Evolutionary conservation across 2,888 invertebrate species (phyloP).

Genomic region (Machimus rusticus): DNA sequence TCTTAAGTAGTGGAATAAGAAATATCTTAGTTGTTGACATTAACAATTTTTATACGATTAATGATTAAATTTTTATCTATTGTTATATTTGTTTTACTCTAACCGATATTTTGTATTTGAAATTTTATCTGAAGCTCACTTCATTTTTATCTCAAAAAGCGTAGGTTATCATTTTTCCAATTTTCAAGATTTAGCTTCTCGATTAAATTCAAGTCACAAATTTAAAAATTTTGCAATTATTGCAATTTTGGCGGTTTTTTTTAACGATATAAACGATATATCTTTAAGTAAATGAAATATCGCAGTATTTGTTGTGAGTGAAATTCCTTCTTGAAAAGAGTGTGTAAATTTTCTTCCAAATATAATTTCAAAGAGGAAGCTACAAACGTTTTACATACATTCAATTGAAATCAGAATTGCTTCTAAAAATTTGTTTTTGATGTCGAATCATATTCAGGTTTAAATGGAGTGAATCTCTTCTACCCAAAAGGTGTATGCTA

Average conservation of each 20-base stretch:
- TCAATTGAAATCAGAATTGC: background rate
- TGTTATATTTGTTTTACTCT: slow-evolving; percentile 27
- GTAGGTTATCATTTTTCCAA: background rate
- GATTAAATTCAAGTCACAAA: background rate
- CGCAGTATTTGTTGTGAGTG: background rate
- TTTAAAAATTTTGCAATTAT: background rate
- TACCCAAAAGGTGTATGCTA: background rate
- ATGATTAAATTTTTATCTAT: slow-evolving; percentile 28
- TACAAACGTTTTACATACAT: background rate
- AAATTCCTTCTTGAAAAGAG: background rate
- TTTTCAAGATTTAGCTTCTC: background rate
- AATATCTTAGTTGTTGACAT: slow-evolving; percentile 25
- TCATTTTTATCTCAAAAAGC: background rate
- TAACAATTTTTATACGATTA: slow-evolving; percentile 30
- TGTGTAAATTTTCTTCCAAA: background rate
- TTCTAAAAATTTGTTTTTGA: background rate
- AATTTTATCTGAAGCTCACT: background rate
- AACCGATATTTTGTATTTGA: background rate
- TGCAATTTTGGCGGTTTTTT: background rate
- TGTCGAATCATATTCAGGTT: background rate
- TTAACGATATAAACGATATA: background rate
- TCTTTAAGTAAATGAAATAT: background rate
- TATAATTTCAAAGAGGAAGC: background rate
- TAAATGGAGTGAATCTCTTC: background rate
- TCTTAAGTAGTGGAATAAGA: background rate